Base-by-base conservation (phyloP, 2,113 vertebrate species). In the Scalopus aquaticus region DNA sequence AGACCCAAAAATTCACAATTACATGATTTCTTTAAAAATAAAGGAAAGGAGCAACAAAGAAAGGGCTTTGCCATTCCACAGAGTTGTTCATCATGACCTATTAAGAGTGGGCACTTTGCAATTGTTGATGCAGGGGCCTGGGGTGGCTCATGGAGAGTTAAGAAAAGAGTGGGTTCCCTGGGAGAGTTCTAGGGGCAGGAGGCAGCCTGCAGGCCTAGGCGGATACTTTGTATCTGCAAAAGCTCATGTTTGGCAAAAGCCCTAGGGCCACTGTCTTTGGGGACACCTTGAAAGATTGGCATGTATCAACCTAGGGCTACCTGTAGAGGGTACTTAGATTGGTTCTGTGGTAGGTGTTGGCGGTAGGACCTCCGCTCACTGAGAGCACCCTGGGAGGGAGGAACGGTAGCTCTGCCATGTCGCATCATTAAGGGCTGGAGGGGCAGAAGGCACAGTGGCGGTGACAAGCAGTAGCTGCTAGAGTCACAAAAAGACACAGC, bases 31-130 rank as follows among this genome's bases (percentile, higher is more conserved):
- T 37, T 67, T 44, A 1, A 49, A 77, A 93, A 67, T 51, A 46
- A 35, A 70, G n/a, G 28, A 15, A 77, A 6, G 26, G 7, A 54
- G 35, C 5, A 44, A 13, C 65, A 89, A 64, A 80, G 56, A 79
- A 28, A 69, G 44, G 1, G 0, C 16, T 2, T 10, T 51, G 54
- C 28, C 11, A 30, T 69, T 67, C 20, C 5, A 32, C 20, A 0
- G 5, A 83, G 46, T 39, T 35, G 37, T 2, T 22, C 26, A 6
- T 70, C 24, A 62, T 91, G 19, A 67, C 37, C 13, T 89, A 51
- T 44, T 35, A 30, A 65, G 32, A 20, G 13, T 11, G 15, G 12
- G 11, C 16, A 1, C 11, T 0, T 22, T 10, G 30, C n/a, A 9
- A 8, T 26, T 8, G 28, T 26, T 1, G 9, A 5, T 13, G 4